Evolutionary conservation across 2,888 invertebrate species (phyloP).

Genomic region (Parapristionchus giblindavisi): DNA sequence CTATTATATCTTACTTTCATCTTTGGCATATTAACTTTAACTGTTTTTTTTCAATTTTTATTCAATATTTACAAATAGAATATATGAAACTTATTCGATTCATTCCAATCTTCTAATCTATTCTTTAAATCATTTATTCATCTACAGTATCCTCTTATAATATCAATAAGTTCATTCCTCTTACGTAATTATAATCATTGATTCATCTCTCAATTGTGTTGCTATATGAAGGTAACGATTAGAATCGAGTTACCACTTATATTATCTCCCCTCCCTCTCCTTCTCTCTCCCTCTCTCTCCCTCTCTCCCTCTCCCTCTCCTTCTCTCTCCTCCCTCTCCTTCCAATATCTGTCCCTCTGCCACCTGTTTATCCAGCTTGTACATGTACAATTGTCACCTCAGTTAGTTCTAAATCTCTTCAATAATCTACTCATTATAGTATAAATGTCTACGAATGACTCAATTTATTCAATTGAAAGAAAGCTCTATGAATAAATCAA

Average conservation of each 20-base stretch:
- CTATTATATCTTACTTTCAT: no score
- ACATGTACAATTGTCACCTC: no score
- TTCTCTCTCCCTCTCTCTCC: slow-evolving; percentile 20
- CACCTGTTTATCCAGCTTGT: slow-evolving; percentile 35
- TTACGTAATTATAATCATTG: no score
- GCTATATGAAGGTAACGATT: neutral
- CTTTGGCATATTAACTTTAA: no score
- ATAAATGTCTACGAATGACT: no score
- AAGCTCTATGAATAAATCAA: no score
- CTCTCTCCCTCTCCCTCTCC: neutral
- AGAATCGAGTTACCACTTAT: neutral
- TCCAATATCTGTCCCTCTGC: neutral
- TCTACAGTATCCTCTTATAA: neutral
- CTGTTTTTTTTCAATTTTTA: no score
- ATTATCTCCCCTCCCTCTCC: slow-evolving; percentile 12
- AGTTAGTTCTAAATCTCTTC: no score
- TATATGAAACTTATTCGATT: neutral
- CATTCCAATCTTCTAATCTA: neutral
- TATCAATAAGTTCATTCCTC: neutral
- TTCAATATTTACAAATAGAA: no score
- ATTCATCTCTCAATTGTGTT: neutral
- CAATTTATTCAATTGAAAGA: no score
- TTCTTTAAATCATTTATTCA: neutral
- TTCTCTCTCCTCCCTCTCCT: slow-evolving; percentile 8
- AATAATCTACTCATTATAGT: no score